Evolutionary conservation across 2,113 vertebrate genomes (phyloP).

Genomic region (Pagrus major): DNA sequence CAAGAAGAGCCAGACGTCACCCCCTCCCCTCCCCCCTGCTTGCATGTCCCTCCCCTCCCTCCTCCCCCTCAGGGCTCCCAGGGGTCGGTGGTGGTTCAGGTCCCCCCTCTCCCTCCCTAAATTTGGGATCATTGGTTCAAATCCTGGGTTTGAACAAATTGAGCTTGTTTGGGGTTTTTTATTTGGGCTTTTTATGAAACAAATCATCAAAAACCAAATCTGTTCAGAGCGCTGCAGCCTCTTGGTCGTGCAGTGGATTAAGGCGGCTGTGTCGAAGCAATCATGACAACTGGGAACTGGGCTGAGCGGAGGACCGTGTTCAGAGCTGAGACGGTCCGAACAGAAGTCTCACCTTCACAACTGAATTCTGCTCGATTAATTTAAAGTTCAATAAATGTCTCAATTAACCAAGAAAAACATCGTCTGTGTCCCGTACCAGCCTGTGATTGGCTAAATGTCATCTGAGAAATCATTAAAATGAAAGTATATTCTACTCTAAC

Average conservation of each 20-base stretch:
- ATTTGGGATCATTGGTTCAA: slow-evolving; percentile 25
- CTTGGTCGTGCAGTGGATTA: not conserved
- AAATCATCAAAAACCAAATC: not conserved
- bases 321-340: not conserved
- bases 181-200: slow-evolving; percentile 5
- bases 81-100: slow-evolving; percentile 62
- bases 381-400: not conserved
- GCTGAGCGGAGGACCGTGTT: not conserved
- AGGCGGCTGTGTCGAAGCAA: not conserved
- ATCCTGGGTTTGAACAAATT: slow-evolving; percentile 35
- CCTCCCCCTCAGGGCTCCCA: slow-evolving; percentile 52
- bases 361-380: not conserved
- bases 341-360: not conserved
- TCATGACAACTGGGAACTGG: slow-evolving; percentile 40
- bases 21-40: not conserved
- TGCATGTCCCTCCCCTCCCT: not conserved
- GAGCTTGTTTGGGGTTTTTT: slow-evolving; percentile 9
- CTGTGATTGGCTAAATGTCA: not conserved
- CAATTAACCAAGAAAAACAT: not conserved
- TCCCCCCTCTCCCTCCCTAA: slow-evolving; percentile 5
- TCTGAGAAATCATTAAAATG: not conserved
- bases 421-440: not conserved
- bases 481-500: not conserved
- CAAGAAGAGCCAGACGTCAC: slow-evolving; percentile 50
- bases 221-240: not conserved